phyloP scores from a whole-genome alignment of 2,888 invertebrate genomes.

The Thecocarcelia acutangulata region DNA sequence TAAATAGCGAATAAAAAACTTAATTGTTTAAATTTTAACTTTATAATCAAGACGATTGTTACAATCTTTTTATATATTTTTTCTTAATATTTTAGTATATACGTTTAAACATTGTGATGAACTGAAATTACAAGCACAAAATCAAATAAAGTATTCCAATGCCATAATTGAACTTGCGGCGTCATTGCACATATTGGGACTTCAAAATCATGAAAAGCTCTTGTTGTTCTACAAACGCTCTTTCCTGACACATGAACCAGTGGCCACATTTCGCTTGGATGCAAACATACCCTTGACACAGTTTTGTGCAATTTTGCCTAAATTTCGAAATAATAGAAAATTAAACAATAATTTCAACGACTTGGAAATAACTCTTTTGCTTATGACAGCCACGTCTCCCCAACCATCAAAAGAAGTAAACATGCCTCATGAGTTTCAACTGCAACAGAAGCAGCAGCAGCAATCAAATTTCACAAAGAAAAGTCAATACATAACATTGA shows the following conservation, averaged over 20 bases:
- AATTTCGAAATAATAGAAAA: slow-evolving; percentile 71
- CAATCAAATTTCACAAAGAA: background rate
- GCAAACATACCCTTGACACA: slow-evolving; percentile 32
- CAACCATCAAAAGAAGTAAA: background rate
- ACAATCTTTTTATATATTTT: background rate
- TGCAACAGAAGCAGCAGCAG: background rate
- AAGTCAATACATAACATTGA: slow-evolving; percentile 50
- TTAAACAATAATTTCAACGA: slow-evolving; percentile 71
- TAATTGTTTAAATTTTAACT: too few species aligned
- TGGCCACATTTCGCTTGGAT: slow-evolving; percentile 53
- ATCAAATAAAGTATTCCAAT: slow-evolving; percentile 28
- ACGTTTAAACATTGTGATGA: slow-evolving; percentile 52
- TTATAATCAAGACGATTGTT: too few species aligned
- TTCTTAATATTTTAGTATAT: slow-evolving; percentile 50
- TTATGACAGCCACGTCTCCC: slow-evolving; percentile 6
- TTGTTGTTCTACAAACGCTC: slow-evolving; percentile 65
- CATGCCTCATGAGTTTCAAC: too few species aligned
- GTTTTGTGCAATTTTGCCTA: slow-evolving; percentile 70
- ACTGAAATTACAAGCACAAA: slow-evolving; percentile 26
- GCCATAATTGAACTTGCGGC: slow-evolving; percentile 52
- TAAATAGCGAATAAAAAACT: too few species aligned
- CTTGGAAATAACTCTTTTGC: slow-evolving; percentile 70
- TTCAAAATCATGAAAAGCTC: slow-evolving; percentile 62
- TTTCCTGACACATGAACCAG: slow-evolving; percentile 55
- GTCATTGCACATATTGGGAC: slow-evolving; percentile 61